Evolutionary conservation across 2,797 vertebrate genomes (phyloP), one percentile per base, ranked within the genome.

Genomic region (Alcedo atthis): DNA sequence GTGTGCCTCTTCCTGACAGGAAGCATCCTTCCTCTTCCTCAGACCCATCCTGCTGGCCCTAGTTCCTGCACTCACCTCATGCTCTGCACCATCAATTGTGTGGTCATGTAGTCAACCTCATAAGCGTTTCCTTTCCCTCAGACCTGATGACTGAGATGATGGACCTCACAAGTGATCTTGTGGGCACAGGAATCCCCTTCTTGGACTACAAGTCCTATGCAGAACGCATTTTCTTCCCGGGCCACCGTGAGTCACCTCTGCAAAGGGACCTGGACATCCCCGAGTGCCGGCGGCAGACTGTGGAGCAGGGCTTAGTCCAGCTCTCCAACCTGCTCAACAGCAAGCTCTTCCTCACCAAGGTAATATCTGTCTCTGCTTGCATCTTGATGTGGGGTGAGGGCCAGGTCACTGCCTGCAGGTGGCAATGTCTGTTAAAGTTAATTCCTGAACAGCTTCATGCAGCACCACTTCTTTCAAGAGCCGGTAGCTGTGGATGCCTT

Each of bases 141-240:
- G 99, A 99, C 96, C 97, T 99, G 91, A 99, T 99, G 99, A 99
- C 99, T 0, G 99, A 99, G 96, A 99, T 99, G 99, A 99, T 99
- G 94, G 99, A 99, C 94, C 98, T 99, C 97, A 99, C 99, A 86
- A 99, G 99, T 58, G 99, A 99, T 97, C 98, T 99, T 26, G 98
- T 99, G 92, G 99, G 99, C 81, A 99, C 98, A 0, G 99, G 99
- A 40, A 99, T 99, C 66, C 99, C 99, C 10, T 99, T 99, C 97
- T 97, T 99, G 13, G 99, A 99, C 97, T 99, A 99, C 96, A 98
- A 98, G 61, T 98, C 97, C 96, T 99, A 99, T 0, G 99, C 99
- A 0, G 99, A 99, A 85, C 98, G 99, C 53, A 98, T 99, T 96
- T 99, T 99, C 97, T 99, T 99, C 96, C 99, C 99, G 0, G 99